A percentile compares a stretch with the other conserved stretches of the same genome.
Conservation (phyloP, 2,888 invertebrate genomes). For the Callosobruchus maculatus region DNA sequence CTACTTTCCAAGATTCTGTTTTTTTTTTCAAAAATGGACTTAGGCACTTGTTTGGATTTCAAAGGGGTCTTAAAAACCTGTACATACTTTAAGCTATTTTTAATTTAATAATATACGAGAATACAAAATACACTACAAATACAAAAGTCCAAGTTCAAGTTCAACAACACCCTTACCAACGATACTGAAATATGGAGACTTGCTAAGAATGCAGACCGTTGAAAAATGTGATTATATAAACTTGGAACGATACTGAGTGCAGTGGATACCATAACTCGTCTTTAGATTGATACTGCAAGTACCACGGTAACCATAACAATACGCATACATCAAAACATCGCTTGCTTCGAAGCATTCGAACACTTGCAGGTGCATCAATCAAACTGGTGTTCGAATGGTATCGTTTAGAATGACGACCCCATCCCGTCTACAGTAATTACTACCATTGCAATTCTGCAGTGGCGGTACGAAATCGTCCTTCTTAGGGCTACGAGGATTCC, state of each 20-base stretch:
- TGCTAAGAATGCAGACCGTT: no score
- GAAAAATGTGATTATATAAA: not conserved
- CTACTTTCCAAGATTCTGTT: no score
- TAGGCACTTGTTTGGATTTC: no score
- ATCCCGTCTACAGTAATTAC: conserved; percentile 10
- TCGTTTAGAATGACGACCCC: conserved; percentile 8
- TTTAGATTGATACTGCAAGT: not conserved
- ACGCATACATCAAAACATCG: not conserved
- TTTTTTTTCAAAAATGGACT: no score
- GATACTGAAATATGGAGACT: no score
- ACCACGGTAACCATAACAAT: not conserved
- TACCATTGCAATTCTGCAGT: conserved; percentile 2
- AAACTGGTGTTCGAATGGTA: not conserved
- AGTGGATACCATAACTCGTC: not conserved
- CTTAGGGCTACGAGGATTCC: no score
- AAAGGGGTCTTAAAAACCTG: no score
- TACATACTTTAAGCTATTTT: no score
- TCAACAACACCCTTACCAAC: no score
- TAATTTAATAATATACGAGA: no score
- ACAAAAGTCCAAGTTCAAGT: no score
- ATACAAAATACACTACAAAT: no score
- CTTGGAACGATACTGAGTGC: not conserved
- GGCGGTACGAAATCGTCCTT: not conserved
- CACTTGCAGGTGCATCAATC: conserved; percentile 1
- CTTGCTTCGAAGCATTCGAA: not conserved